These are phyloP conservation scores for Corticium candelabrum DNA, from an alignment of 37 sponge, comb jelly and placozoan genomes.

Conservation along the genomic window DNA sequence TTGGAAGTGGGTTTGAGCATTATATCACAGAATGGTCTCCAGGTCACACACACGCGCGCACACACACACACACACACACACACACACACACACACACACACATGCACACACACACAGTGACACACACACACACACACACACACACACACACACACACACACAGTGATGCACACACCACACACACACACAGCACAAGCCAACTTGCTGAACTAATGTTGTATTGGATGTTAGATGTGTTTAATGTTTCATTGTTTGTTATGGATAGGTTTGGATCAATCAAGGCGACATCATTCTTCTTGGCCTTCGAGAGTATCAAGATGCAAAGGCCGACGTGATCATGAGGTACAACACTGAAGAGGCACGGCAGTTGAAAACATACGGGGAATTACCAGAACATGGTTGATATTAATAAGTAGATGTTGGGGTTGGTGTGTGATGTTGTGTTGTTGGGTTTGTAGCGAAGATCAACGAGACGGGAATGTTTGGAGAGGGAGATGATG, in stretches of 20 bases:
- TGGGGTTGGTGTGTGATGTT: neutral
- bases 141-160: too few species aligned
- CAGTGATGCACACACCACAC: too few species aligned
- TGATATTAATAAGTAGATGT: neutral
- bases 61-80: too few species aligned
- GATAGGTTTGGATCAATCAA: slow-evolving; percentile 54
- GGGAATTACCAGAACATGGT: slow-evolving; percentile 81
- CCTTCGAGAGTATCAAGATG: slow-evolving; percentile 90
- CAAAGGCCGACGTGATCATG: slow-evolving; percentile 90
- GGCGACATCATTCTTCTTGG: slow-evolving; percentile 90
- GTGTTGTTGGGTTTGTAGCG: slow-evolving; percentile 30
- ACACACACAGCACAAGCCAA: too few species aligned
- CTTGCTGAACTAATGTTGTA: too few species aligned
- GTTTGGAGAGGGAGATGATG: slow-evolving; percentile 44
- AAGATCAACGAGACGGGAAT: slow-evolving; percentile 57
- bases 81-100: too few species aligned
- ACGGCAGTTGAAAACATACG: slow-evolving; percentile 92
- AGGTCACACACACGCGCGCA: too few species aligned
- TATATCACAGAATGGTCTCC: too few species aligned
- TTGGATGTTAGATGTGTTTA: too few species aligned
- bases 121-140: too few species aligned
- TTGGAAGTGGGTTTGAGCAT: too few species aligned
- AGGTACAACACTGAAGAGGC: slow-evolving; percentile 95
- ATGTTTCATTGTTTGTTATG: neutral
- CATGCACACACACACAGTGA: too few species aligned